Evolutionary conservation across 2,113 vertebrate species (phyloP).

Genomic region (Chaetodon trifascialis): DNA sequence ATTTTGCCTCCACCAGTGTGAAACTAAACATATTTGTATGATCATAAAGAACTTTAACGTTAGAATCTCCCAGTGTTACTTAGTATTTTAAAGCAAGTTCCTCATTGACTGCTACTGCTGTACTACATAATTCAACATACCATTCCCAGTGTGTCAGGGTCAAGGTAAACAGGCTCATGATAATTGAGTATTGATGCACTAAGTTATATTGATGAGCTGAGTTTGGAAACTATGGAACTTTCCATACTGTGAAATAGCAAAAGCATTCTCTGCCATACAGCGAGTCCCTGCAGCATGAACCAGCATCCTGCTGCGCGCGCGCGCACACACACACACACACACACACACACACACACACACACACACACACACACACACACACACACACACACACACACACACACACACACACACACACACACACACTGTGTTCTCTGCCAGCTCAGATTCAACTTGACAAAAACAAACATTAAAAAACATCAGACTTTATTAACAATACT

Average conservation of each 20-base stretch:
- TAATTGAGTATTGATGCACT: conserved; percentile 45
- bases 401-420: background rate
- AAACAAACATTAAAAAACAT: background rate
- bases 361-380: background rate
- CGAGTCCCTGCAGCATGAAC: background rate
- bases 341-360: background rate
- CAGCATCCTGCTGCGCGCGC: background rate
- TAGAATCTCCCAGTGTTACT: too few species aligned
- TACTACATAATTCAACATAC: background rate
- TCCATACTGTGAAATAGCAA: conserved; percentile 29
- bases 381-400: background rate
- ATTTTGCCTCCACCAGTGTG: background rate
- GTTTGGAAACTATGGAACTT: conserved; percentile 55
- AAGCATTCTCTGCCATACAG: background rate
- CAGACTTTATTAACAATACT: conserved; percentile 4
- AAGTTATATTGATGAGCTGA: conserved; percentile 40
- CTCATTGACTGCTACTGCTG: background rate
- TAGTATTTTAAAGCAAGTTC: background rate
- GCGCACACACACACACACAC: background rate
- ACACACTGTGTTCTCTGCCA: background rate
- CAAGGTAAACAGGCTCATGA: conserved; percentile 1
- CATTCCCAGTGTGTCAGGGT: conserved; percentile 4
- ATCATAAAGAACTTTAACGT: background rate
- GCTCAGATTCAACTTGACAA: background rate
- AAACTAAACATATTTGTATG: background rate